These are phyloP conservation scores for Kryptopterus vitreolus DNA, from an alignment of 2,797 vertebrate species.

Conservation along the genomic window DNA sequence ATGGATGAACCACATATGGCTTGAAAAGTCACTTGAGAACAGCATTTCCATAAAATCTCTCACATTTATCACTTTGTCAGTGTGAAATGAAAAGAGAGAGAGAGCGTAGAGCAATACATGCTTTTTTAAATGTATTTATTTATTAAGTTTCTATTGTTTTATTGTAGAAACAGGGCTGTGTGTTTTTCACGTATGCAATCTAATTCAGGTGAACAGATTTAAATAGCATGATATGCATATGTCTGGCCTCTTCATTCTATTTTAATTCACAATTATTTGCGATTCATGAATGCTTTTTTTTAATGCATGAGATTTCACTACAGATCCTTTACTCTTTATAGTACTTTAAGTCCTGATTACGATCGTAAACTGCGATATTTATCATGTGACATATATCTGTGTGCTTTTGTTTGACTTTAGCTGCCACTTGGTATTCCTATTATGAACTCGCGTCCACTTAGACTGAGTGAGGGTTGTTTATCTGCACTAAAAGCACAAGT, in stretches of 20 bases:
- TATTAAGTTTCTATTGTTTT: not conserved
- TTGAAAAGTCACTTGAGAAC: not conserved
- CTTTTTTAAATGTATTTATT: not conserved
- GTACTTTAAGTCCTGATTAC: not conserved
- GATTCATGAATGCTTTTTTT: not conserved
- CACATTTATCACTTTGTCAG: conserved; percentile 2
- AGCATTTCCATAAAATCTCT: not conserved
- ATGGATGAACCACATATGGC: no score
- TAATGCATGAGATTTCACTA: not conserved
- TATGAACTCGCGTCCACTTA: conserved; percentile 49
- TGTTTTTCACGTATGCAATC: not conserved
- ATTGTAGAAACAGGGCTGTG: not conserved
- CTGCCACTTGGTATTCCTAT: conserved; percentile 61
- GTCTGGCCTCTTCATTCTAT: not conserved
- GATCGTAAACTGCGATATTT: not conserved
- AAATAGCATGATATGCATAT: not conserved
- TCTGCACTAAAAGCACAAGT: conserved; percentile 57
- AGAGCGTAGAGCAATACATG: not conserved
- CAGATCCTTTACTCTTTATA: not conserved
- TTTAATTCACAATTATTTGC: not conserved
- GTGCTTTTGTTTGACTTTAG: conserved; percentile 23
- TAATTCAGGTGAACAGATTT: not conserved
- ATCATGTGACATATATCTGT: conserved; percentile 21
- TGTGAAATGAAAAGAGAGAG: not conserved
- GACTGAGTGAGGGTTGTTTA: conserved; percentile 59